Conservation (phyloP, 2,888 invertebrate species). For the Lepidocyrtoides sp. region DNA sequence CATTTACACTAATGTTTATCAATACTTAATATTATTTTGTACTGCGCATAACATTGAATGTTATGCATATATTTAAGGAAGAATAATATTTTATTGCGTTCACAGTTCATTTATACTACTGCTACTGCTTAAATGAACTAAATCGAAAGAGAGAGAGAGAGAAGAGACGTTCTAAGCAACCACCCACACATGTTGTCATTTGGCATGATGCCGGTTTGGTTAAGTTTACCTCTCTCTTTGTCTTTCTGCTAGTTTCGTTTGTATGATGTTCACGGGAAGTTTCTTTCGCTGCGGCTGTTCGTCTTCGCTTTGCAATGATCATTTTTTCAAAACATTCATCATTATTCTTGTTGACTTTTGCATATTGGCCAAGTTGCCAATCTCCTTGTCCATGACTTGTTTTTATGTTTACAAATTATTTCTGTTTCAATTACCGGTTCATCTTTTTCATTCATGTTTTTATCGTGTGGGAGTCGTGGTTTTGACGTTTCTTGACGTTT, state of each 20-base stretch:
- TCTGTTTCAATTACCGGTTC: slow-evolving; percentile 53
- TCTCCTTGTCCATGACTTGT: slow-evolving; percentile 72
- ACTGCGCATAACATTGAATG: too few species aligned
- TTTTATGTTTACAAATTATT: slow-evolving; percentile 19
- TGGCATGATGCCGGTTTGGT: slow-evolving; percentile 69
- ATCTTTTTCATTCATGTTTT: slow-evolving; percentile 20
- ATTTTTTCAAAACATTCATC: slow-evolving; percentile 19
- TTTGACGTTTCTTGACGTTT: slow-evolving; percentile 7
- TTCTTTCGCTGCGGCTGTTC: not conserved
- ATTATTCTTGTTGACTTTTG: not conserved
- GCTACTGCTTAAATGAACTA: too few species aligned
- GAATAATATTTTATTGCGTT: slow-evolving; percentile 4
- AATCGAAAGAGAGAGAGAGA: too few species aligned
- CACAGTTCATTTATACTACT: too few species aligned
- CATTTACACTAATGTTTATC: too few species aligned
- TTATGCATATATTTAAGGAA: slow-evolving; percentile 34
- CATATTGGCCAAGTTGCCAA: not conserved
- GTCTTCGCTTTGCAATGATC: not conserved
- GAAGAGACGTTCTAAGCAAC: slow-evolving; percentile 35
- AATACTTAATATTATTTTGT: too few species aligned
- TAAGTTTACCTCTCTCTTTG: too few species aligned
- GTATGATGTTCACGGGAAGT: slow-evolving; percentile 12
- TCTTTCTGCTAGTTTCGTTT: too few species aligned
- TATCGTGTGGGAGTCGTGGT: not conserved
- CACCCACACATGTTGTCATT: slow-evolving; percentile 72